A percentile compares a stretch with the other conserved stretches of the same genome.
Conservation (phyloP, 2,113 vertebrate genomes). For the Shinisaurus crocodilurus region DNA sequence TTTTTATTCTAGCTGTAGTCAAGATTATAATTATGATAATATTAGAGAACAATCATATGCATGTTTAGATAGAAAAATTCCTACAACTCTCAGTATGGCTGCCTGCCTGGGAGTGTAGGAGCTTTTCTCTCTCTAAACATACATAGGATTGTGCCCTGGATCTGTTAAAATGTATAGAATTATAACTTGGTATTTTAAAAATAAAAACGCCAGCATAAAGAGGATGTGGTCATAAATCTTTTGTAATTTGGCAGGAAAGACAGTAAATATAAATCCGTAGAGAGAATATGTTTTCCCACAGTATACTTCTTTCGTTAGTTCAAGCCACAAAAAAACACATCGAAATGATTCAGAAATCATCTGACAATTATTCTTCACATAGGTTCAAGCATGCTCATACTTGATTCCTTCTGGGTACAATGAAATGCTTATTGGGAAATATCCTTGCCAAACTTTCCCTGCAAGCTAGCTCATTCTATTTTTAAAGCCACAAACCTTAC, state of each 20-base stretch:
- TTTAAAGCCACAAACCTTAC: background rate
- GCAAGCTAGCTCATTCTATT: background rate
- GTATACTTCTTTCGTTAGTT: background rate
- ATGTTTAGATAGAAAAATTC: too few relatives aligned
- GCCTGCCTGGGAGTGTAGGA: too few relatives aligned
- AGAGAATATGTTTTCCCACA: background rate
- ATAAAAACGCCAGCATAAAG: background rate
- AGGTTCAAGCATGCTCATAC: background rate
- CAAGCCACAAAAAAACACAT: background rate
- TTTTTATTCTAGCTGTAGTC: background rate
- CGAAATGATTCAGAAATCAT: background rate
- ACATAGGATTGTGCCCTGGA: background rate
- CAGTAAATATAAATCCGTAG: background rate
- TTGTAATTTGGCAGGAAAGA: conserved; percentile 2
- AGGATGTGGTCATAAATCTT: background rate
- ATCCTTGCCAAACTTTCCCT: background rate
- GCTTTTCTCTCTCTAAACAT: too few relatives aligned
- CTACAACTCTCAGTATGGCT: too few relatives aligned
- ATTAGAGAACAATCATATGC: background rate
- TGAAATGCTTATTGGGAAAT: background rate
- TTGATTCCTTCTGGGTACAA: background rate
- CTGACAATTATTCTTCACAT: background rate
- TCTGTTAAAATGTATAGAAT: background rate
- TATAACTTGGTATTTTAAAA: background rate
- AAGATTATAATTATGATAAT: background rate